A percentile compares a stretch with the other conserved stretches of the same genome.
phyloP scores from a whole-genome alignment of 2,888 invertebrate species.

The Nebria brevicollis region DNA sequence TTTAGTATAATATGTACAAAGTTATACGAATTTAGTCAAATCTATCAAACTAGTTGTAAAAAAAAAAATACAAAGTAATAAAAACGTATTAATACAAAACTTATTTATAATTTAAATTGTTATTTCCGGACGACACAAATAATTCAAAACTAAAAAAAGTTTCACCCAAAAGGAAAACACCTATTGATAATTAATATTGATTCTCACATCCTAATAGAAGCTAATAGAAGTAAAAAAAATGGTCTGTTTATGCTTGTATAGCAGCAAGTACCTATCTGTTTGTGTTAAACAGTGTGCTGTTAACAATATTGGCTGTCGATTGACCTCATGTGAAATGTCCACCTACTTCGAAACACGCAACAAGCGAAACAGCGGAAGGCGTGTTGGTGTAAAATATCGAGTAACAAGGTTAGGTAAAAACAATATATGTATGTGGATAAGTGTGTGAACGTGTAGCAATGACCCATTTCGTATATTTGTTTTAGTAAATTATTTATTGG shows the following conservation, averaged over 20 bases:
- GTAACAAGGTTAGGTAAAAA: neutral
- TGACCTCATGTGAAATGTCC: neutral
- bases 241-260: neutral
- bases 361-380: neutral
- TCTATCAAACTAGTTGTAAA: too few species aligned
- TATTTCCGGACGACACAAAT: too few species aligned
- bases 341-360: neutral
- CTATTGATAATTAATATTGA: too few species aligned
- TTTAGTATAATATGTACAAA: too few species aligned
- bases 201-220: too few species aligned
- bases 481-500: neutral
- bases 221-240: too few species aligned
- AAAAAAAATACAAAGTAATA: too few species aligned
- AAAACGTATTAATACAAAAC: too few species aligned
- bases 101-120: too few species aligned
- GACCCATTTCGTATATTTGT: neutral
- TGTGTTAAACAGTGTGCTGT: neutral
- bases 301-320: neutral
- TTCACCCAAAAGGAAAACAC: too few species aligned
- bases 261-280: neutral
- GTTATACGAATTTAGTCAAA: too few species aligned
- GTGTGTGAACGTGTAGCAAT: neutral
- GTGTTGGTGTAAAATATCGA: neutral
- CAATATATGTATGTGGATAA: neutral
- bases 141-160: too few species aligned